phyloP scores from a whole-genome alignment of 2,888 invertebrate species.

The Apotomis betuletana region DNA sequence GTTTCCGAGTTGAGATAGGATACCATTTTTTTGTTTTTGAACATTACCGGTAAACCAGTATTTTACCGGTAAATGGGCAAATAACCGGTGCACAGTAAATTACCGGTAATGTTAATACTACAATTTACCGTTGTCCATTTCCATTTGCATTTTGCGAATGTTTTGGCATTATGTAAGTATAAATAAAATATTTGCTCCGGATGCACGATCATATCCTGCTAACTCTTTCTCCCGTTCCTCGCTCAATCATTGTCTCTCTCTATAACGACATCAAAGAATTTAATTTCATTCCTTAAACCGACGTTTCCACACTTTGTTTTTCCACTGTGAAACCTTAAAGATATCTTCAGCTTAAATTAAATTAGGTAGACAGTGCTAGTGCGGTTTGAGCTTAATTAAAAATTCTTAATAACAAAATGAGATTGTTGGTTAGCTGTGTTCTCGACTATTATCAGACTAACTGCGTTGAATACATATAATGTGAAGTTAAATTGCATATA shows the following conservation, averaged over 20 bases:
- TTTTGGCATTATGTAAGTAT: no score
- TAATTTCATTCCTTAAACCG: constrained; percentile 13
- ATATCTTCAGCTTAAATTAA: constrained; percentile 2
- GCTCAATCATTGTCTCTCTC: constrained; percentile 27
- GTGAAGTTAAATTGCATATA: no score
- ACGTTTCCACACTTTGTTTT: constrained; percentile 17
- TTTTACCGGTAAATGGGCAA: no score
- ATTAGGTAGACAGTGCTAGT: background rate
- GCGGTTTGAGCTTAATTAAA: constrained; percentile 16
- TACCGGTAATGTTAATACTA: no score
- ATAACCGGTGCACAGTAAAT: no score
- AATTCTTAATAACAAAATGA: background rate
- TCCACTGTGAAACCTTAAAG: constrained; percentile 7
- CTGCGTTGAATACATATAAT: background rate
- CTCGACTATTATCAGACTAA: background rate
- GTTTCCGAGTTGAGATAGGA: no score
- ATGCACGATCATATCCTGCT: background rate
- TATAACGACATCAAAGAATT: constrained; percentile 15
- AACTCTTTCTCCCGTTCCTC: background rate
- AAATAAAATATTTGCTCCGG: background rate
- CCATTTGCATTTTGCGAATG: no score
- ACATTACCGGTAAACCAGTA: no score
- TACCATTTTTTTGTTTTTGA: no score
- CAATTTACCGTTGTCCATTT: no score
- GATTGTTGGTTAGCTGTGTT: background rate